phyloP scores from a whole-genome alignment of 37 sponge, comb jelly and placozoan species.

The Agelas oroides region DNA sequence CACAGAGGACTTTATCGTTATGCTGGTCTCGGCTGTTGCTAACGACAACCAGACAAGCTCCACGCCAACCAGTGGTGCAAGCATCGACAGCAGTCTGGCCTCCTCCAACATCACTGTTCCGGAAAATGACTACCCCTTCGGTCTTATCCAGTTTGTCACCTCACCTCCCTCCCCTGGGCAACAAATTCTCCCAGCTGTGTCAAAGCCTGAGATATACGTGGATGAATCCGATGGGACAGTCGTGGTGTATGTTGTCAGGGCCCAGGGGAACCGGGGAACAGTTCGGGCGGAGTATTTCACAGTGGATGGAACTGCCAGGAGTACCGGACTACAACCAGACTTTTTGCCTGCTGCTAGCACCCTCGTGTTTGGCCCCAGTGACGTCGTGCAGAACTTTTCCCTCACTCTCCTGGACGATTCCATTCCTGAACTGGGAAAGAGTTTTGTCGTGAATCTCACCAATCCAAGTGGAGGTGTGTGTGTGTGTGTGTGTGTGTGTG shows the following conservation, averaged over 20 bases:
- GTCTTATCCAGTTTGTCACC: constrained; percentile 80
- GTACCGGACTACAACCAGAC: constrained; percentile 52
- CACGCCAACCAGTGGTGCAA: constrained; percentile 85
- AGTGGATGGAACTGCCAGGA: constrained; percentile 63
- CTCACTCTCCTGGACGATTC: constrained; percentile 68
- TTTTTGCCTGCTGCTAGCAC: constrained; percentile 67
- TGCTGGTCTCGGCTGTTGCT: constrained; percentile 53
- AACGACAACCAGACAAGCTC: constrained; percentile 59
- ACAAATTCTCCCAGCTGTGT: constrained; percentile 55
- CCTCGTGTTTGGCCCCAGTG: constrained; percentile 61
- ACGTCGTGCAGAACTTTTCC: constrained; percentile 33
- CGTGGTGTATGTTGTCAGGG: constrained; percentile 77
- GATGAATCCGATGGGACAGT: constrained; percentile 66
- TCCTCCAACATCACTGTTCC: constrained; percentile 62
- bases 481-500: background rate
- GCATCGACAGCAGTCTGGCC: constrained; percentile 23
- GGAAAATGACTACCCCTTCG: constrained; percentile 91
- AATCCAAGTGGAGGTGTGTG: constrained; percentile 82
- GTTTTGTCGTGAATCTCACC: constrained; percentile 71
- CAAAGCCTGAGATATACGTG: constrained; percentile 42
- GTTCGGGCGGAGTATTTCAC: constrained; percentile 79
- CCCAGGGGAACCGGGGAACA: constrained; percentile 78
- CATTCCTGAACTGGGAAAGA: constrained; percentile 76
- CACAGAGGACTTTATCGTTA: constrained; percentile 59
- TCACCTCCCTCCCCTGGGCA: constrained; percentile 45